Percentiles rank a stretch among this genome's conserved stretches.
Conservation (phyloP, 2,797 vertebrate genomes). For the Eulemur mongoz region DNA sequence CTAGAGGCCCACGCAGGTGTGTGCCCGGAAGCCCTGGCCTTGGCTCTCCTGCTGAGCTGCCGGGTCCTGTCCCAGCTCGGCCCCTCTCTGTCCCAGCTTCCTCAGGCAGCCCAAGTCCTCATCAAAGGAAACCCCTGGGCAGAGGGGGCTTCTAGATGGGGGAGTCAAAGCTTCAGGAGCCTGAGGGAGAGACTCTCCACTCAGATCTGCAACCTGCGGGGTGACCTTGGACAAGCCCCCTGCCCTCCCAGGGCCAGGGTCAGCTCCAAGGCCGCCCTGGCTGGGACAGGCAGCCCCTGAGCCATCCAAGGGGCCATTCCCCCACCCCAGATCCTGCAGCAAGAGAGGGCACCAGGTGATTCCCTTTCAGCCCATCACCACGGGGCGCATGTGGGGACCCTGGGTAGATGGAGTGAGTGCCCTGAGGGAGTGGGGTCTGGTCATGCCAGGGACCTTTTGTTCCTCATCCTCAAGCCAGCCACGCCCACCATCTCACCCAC, state of each 20-base stretch:
- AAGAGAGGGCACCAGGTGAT: background rate
- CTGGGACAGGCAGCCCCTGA: background rate
- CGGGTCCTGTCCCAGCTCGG: background rate
- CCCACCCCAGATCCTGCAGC: background rate
- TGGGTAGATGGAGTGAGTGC: background rate
- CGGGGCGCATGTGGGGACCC: background rate
- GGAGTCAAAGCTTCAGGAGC: background rate
- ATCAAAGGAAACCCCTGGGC: background rate
- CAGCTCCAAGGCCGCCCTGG: background rate
- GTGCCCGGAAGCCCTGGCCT: background rate
- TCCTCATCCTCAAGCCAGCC: background rate
- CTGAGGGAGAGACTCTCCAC: background rate
- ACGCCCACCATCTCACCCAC: background rate
- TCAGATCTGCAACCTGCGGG: background rate
- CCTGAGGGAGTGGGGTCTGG: background rate
- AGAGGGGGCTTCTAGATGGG: background rate
- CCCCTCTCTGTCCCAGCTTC: background rate
- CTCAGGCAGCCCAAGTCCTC: background rate
- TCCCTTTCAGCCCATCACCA: background rate
- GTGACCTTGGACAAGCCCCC: constrained; percentile 35
- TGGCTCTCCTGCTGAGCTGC: background rate
- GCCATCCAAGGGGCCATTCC: background rate
- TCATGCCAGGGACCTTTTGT: background rate
- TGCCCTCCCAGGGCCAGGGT: background rate
- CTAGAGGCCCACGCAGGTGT: background rate